phyloP scores from a whole-genome alignment of 1,140 invertebrate genomes.

The Eumaeus atala region DNA sequence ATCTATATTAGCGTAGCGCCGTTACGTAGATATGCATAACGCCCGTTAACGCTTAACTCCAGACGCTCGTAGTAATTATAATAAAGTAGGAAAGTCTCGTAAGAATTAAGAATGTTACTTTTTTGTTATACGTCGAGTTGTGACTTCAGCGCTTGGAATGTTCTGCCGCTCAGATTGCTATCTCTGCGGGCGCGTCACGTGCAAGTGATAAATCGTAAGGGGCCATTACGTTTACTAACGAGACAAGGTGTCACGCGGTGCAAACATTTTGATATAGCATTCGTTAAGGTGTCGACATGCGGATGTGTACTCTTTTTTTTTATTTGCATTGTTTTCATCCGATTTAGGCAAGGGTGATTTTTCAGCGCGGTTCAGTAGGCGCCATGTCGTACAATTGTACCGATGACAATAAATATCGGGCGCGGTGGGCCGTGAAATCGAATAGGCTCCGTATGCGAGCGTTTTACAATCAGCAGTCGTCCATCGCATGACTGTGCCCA shows the following conservation, averaged over 20 bases:
- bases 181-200: slow-evolving; percentile 40
- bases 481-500: slow-evolving; percentile 53
- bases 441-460: slow-evolving; percentile 72
- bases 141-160: no score
- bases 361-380: slow-evolving; percentile 68
- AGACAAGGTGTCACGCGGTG: slow-evolving; percentile 61
- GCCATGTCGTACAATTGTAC: slow-evolving; percentile 68
- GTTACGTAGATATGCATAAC: no score
- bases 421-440: slow-evolving; percentile 70
- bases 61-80: no score
- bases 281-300: no score
- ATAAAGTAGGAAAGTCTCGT: no score
- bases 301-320: slow-evolving; percentile 7
- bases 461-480: slow-evolving; percentile 69
- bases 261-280: slow-evolving; percentile 22
- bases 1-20: no score
- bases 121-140: no score
- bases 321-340: slow-evolving; percentile 50
- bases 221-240: slow-evolving; percentile 67
- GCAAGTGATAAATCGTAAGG: slow-evolving; percentile 67
- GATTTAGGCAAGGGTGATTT: slow-evolving; percentile 62
- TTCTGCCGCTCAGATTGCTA: slow-evolving; percentile 5
- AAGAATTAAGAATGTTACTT: no score
- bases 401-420: slow-evolving; percentile 72
- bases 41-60: no score